Base-by-base conservation (phyloP, 1,140 invertebrate genomes). In the Zaprionus gabonicus region DNA sequence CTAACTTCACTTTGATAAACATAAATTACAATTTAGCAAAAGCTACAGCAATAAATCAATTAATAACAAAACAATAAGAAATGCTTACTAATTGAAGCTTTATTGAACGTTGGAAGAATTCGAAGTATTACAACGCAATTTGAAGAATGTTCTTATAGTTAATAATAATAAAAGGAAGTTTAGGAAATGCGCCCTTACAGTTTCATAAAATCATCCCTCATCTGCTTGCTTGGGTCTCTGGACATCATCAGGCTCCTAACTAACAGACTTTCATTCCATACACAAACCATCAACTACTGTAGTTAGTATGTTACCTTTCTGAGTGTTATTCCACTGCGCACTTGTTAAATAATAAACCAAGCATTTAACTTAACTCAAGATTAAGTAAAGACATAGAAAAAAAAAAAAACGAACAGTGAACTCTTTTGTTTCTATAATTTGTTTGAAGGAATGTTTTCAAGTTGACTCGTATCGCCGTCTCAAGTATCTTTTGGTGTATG, bases 401-500 rank as follows among this genome's bases (percentile, higher is more conserved):
- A 62, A 28, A 20, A 9, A n/a, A 60, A 60, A 62, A 63, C 1
- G 17, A 53, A 64, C 44, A 64, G 25, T 28, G 7, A 23, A 64
- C 53, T n/a, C 12, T 20, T 53, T 46, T 9, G 25, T 59, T 41
- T 12, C 20, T 53, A 27, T 56, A 9, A 56, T 27, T 49, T 65
- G 7, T n/a, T 67, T 25, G 20, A 67, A 58, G 53, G 65, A 67
- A 67, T 67, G 65, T 36, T 58, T 67, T 66, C 5, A 56, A 66
- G 51, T 23, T 17, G 17, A 34, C 12, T 62, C 62, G 23, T 63
- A 62, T 27, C 17, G 38, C 38, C 38, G 38, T 41, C 38, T 41
- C 38, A n/a, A n/a, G n/a, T 41, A 41, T 41, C 13, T 41, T 76
- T 71, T 72, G 69, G 57, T 76, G 63, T 71, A 62, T 59, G 27